Percentiles rank a stretch among this genome's conserved stretches.
phyloP scores from a whole-genome alignment of 2,797 vertebrate genomes.

The Amblyopsis hoosieri region DNA sequence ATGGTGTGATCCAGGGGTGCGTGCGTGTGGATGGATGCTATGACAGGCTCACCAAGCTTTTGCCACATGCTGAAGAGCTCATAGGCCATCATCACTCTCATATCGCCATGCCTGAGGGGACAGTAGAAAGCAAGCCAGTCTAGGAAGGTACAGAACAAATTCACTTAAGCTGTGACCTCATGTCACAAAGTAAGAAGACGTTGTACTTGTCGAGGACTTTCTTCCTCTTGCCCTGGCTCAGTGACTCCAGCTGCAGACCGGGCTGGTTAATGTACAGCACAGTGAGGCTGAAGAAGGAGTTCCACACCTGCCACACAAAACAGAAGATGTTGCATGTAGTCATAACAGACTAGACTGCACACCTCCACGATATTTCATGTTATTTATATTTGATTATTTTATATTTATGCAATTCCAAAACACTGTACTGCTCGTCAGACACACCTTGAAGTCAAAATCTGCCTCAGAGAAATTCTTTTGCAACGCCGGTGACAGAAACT shows the following conservation, averaged over 20 bases:
- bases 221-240: constrained; percentile 90
- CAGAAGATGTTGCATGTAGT: not conserved
- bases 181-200: not conserved
- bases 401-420: not conserved
- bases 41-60: constrained; percentile 86
- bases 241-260: constrained; percentile 92
- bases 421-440: constrained; percentile 9
- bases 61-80: constrained; percentile 99
- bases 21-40: constrained; percentile 2
- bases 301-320: constrained; percentile 88
- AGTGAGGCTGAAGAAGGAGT: constrained; percentile 97
- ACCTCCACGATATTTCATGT: not conserved
- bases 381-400: not conserved
- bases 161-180: not conserved
- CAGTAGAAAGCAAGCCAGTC: not conserved
- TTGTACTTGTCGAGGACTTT: constrained; percentile 96
- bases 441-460: constrained; percentile 98
- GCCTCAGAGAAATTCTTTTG: constrained; percentile 98
- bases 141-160: not conserved
- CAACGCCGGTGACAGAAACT: constrained; percentile 94
- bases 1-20: too few relatives aligned
- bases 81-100: constrained; percentile 98
- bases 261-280: constrained; percentile 99
- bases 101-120: constrained; percentile 87
- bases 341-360: not conserved